These are phyloP conservation scores for Phortica okadai DNA, from an alignment of 2,888 invertebrate genomes.

Conservation along the genomic window DNA sequence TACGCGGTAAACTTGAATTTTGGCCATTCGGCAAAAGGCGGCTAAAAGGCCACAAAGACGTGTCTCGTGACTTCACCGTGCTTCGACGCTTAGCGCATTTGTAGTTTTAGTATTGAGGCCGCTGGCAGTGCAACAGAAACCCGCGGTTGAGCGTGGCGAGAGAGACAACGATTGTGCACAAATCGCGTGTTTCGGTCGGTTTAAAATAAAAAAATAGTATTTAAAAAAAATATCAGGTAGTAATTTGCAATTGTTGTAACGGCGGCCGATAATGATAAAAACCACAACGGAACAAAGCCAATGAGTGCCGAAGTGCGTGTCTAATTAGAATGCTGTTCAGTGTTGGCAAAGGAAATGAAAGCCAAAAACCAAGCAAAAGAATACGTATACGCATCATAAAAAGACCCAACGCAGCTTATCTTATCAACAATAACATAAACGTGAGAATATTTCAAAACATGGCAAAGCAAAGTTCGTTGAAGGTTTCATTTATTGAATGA, in stretches of 20 bases:
- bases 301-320: background rate
- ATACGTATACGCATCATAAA: no score
- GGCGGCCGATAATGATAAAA: background rate
- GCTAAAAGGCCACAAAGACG: slow-evolving; percentile 50
- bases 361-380: slow-evolving; percentile 10
- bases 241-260: no score
- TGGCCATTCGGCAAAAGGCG: slow-evolving; percentile 54
- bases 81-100: background rate
- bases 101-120: background rate
- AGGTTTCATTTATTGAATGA: background rate
- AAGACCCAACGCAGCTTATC: background rate
- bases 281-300: background rate
- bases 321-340: background rate
- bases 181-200: background rate
- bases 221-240: background rate
- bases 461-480: background rate
- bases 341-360: background rate
- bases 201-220: background rate
- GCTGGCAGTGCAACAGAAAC: background rate
- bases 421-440: slow-evolving; percentile 4
- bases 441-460: slow-evolving; percentile 4
- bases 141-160: background rate
- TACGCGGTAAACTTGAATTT: slow-evolving; percentile 54
- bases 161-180: background rate
- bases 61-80: background rate